phyloP scores from a whole-genome alignment of 2,888 invertebrate genomes.

The Caenorhabditis virilis region DNA sequence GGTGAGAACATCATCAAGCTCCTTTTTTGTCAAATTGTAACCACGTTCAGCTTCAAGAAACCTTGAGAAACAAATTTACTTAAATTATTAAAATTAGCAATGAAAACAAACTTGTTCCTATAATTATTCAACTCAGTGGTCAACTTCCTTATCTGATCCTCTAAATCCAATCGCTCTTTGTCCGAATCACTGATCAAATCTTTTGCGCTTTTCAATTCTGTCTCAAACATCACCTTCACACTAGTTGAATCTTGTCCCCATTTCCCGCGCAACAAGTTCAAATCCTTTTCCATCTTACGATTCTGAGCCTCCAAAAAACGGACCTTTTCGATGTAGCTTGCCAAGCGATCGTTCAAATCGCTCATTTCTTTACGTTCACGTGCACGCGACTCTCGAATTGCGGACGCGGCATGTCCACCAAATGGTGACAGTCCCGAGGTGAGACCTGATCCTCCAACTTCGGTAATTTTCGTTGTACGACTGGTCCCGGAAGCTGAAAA shows the following conservation, averaged over 20 bases:
- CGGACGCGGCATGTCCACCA: constrained; percentile 67
- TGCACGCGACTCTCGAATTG: constrained; percentile 69
- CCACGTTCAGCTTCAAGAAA: constrained; percentile 34
- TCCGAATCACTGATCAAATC: constrained; percentile 51
- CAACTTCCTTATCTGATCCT: constrained; percentile 52
- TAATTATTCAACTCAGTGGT: constrained; percentile 54
- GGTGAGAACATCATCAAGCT: constrained; percentile 69
- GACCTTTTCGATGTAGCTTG: constrained; percentile 72
- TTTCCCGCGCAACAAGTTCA: constrained; percentile 59
- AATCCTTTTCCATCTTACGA: constrained; percentile 64
- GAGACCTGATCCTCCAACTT: constrained; percentile 49
- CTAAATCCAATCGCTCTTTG: constrained; percentile 45
- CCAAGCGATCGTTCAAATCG: constrained; percentile 72
- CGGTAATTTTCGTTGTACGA: constrained; percentile 62
- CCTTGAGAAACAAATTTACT: neutral
- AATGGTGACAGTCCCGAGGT: constrained; percentile 58
- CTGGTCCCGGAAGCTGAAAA: constrained; percentile 39
- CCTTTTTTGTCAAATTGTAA: constrained; percentile 25
- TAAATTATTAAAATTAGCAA: neutral
- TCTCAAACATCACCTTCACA: constrained; percentile 60
- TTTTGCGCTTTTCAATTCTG: constrained; percentile 46
- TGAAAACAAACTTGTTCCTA: constrained; percentile 45
- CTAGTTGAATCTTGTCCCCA: constrained; percentile 68
- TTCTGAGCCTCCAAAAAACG: constrained; percentile 69
- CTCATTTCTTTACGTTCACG: constrained; percentile 72